phyloP scores from a whole-genome alignment of 2,797 vertebrate species.

The Dermochelys coriacea region DNA sequence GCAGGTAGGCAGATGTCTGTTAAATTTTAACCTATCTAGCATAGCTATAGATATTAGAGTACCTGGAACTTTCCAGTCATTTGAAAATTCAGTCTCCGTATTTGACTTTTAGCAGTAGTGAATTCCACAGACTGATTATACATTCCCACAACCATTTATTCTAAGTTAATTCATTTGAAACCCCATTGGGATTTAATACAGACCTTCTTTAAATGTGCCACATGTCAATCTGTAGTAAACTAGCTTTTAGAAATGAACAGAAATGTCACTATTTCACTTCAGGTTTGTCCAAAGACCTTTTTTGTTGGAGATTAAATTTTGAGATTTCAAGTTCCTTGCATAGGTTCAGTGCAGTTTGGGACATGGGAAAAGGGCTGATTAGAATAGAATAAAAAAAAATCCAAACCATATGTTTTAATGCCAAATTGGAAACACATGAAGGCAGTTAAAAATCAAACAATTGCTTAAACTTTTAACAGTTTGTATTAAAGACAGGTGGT shows the following conservation, averaged over 20 bases:
- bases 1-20: background rate
- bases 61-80: background rate
- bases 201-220: constrained; percentile 24
- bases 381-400: constrained; percentile 79
- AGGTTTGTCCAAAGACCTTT: constrained; percentile 27
- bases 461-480: constrained; percentile 82
- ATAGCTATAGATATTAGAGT: background rate
- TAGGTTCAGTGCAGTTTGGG: constrained; percentile 67
- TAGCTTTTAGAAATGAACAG: constrained; percentile 45
- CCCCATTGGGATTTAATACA: constrained; percentile 21
- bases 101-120: background rate
- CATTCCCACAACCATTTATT: constrained; percentile 9
- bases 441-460: constrained; percentile 84
- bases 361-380: constrained; percentile 68
- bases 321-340: background rate
- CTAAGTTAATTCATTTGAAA: background rate
- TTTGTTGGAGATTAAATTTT: background rate
- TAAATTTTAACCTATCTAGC: background rate
- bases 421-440: constrained; percentile 91
- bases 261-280: background rate
- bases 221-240: constrained; percentile 25
- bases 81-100: background rate
- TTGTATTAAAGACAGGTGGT: constrained; percentile 83
- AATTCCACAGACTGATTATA: constrained; percentile 20
- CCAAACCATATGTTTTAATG: constrained; percentile 87